A percentile compares a stretch with the other conserved stretches of the same genome.
These are phyloP conservation scores for Machimus atricapillus DNA, from an alignment of 2,888 invertebrate genomes.

Conservation along the genomic window DNA sequence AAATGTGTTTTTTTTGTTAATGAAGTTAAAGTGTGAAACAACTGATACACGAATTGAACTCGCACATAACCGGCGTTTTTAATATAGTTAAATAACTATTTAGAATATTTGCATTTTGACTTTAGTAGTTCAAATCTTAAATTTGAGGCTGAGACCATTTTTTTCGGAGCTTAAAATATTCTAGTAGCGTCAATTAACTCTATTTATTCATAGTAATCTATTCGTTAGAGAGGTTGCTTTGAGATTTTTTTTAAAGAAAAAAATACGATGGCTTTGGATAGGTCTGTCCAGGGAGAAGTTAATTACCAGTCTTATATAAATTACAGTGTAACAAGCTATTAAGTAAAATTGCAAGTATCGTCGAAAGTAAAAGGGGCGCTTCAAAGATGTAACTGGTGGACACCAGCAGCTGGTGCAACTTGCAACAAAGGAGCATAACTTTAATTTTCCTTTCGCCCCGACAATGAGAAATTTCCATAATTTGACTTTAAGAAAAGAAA, in stretches of 20 bases:
- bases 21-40: too few relatives aligned
- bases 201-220: too few relatives aligned
- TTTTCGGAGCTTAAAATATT: too few relatives aligned
- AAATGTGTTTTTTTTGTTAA: too few relatives aligned
- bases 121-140: too few relatives aligned
- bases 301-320: not conserved
- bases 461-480: conserved; percentile 19
- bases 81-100: too few relatives aligned
- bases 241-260: not conserved
- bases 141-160: too few relatives aligned
- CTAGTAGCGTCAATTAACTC: too few relatives aligned
- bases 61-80: too few relatives aligned
- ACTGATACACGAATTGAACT: too few relatives aligned
- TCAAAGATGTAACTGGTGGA: not conserved
- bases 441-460: conserved; percentile 3
- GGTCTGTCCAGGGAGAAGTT: not conserved
- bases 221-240: too few relatives aligned
- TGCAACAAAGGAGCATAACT: not conserved
- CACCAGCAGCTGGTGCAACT: not conserved
- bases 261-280: not conserved
- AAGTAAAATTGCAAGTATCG: not conserved
- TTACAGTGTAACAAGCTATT: not conserved
- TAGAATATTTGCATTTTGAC: too few relatives aligned
- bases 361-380: not conserved
- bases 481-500: not conserved